phyloP scores from a whole-genome alignment of 2,113 vertebrate genomes.

The Regulus satrapa region DNA sequence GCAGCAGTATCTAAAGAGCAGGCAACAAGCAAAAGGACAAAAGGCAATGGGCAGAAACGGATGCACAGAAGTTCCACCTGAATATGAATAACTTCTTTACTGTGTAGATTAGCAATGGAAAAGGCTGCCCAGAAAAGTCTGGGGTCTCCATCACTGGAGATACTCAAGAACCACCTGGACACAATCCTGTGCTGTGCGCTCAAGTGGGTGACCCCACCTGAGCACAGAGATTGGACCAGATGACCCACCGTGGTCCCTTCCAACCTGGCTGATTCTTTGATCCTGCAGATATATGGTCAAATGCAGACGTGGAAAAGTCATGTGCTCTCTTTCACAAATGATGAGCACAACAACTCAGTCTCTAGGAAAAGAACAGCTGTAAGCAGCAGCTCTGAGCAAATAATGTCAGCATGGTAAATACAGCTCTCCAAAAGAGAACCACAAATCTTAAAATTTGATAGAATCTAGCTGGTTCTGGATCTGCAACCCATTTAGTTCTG shows the following conservation, averaged over 20 bases:
- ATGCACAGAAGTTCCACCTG: neutral
- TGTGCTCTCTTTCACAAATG: neutral
- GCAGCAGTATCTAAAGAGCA: neutral
- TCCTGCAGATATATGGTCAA: neutral
- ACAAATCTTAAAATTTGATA: neutral
- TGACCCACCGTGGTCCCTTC: neutral
- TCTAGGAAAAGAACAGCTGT: neutral
- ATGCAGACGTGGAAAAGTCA: neutral
- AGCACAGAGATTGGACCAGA: neutral
- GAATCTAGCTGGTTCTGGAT: neutral
- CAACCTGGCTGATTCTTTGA: neutral
- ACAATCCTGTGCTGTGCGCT: neutral
- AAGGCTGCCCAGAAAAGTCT: neutral
- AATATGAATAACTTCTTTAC: neutral
- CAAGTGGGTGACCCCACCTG: rapidly evolving
- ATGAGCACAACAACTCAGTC: neutral
- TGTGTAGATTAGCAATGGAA: neutral
- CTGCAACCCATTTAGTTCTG: neutral
- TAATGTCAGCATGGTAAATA: neutral
- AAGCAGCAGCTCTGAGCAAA: neutral
- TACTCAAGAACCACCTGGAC: neutral
- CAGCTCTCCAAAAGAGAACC: neutral
- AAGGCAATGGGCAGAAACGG: neutral
- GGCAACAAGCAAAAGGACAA: neutral
- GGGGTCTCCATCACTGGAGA: neutral